Conservation (phyloP, 2,888 invertebrate genomes). For the Trissoscelio sp. region DNA sequence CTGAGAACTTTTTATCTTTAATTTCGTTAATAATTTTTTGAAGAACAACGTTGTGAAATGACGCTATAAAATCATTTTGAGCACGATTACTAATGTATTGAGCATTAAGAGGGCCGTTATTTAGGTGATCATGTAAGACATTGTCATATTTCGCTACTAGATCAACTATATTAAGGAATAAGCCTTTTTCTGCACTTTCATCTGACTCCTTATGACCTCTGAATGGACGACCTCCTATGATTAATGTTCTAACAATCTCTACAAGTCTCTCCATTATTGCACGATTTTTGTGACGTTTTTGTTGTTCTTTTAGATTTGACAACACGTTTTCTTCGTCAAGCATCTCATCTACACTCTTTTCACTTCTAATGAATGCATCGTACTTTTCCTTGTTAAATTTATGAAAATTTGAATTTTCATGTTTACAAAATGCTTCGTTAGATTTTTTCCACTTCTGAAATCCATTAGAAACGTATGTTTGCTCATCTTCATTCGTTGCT, state of each 20-base stretch:
- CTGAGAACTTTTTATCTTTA: conserved; percentile 1
- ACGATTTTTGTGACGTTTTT: not conserved
- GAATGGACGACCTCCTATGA: conserved; percentile 16
- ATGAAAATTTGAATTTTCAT: too few species aligned
- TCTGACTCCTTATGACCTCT: conserved; percentile 9
- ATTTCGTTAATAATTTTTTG: conserved; percentile 8
- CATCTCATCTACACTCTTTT: too few species aligned
- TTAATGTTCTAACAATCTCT: not conserved
- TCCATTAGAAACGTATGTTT: too few species aligned
- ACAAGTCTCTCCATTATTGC: conserved; percentile 1
- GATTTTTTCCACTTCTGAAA: too few species aligned
- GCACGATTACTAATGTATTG: conserved; percentile 5
- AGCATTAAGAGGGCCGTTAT: conserved; percentile 6
- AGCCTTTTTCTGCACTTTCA: conserved; percentile 3
- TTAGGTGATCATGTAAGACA: conserved; percentile 3
- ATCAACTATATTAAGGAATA: conserved; percentile 7
- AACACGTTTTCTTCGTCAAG: not conserved
- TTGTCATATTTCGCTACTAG: conserved; percentile 11
- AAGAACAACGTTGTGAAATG: conserved; percentile 16
- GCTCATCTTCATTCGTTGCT: too few species aligned
- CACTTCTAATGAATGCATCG: too few species aligned
- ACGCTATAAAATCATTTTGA: conserved; percentile 23
- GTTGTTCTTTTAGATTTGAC: not conserved
- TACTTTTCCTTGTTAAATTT: too few species aligned
- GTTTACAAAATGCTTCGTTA: too few species aligned